Conservation (phyloP, 2,113 vertebrate species). For the Bubo scandiacus region DNA sequence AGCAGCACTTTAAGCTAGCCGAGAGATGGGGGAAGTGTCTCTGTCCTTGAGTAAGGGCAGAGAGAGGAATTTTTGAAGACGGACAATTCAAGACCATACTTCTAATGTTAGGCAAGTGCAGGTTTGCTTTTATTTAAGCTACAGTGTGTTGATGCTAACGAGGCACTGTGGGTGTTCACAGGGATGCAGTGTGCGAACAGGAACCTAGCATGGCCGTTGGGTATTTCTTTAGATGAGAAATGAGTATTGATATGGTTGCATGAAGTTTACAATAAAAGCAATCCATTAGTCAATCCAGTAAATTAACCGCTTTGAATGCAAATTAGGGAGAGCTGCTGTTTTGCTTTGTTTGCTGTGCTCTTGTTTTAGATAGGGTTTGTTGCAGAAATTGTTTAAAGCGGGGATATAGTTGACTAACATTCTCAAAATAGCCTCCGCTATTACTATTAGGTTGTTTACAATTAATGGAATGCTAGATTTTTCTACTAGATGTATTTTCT, state of each 20-base stretch:
- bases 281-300: not conserved
- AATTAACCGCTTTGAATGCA: not conserved
- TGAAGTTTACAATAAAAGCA: not conserved
- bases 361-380: not conserved
- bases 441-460: not conserved
- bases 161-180: not conserved
- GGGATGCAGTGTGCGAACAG: not conserved
- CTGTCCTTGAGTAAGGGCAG: slow-evolving; percentile 29
- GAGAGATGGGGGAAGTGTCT: not conserved
- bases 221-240: not conserved
- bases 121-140: not conserved
- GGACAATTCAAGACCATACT: not conserved
- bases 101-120: not conserved
- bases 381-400: not conserved
- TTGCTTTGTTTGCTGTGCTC: not conserved
- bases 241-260: not conserved
- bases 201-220: not conserved
- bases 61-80: not conserved
- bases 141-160: accelerated
- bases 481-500: not conserved
- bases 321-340: not conserved
- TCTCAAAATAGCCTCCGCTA: not conserved
- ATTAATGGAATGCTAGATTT: not conserved
- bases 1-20: not conserved
- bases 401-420: not conserved